Base-by-base conservation (phyloP, 2,888 invertebrate genomes). In the Troides oblongomaculatus region DNA sequence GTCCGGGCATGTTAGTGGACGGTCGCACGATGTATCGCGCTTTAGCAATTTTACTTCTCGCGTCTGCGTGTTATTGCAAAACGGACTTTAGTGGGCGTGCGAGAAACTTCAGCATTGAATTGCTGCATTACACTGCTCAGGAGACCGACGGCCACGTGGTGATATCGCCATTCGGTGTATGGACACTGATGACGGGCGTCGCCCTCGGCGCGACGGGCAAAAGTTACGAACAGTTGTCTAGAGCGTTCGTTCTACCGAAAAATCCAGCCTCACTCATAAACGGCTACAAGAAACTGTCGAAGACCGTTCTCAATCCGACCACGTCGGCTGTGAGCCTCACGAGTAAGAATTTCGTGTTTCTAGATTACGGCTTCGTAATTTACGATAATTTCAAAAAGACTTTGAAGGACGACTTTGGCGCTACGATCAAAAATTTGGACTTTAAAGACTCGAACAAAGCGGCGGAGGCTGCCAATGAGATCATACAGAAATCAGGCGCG, bases 101-200 rank as follows among this genome's bases (percentile, higher is more conserved):
- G 17, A 82, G 90, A 64, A 92, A 91, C 71, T 92, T 92, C 72
- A 92, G 92, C 72, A 82, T 92, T 14, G 91, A 90, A 74, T 72
- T 92, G 0, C 73, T 92, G n/a, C 84, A 92, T 72, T 81, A 85
- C 58, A 90, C 92, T 3, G 89, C 88, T 25, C 72, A 78, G 21
- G 85, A 89, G 72, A 86, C 86, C 0, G 79, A 82, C 2, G 88
- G 89, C 0, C 92, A 92, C 75, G 87, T 91, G 0, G 92, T 92
- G 68, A 86, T 92, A 68, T 91, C 92, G 1, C 93, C 93, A 0
- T 90, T 91, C 67, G 93, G 93, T 73, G 88, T 93, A 75, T 93
- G 93, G 93, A 89, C 86, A 14, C 75, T 93, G n/a, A 84, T 93
- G 88, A 88, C 90, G 0, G 91, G 90, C 7, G 81, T 92, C 7